Evolutionary conservation across 2,113 vertebrate genomes (phyloP).

Genomic region (Centropus unirufus): DNA sequence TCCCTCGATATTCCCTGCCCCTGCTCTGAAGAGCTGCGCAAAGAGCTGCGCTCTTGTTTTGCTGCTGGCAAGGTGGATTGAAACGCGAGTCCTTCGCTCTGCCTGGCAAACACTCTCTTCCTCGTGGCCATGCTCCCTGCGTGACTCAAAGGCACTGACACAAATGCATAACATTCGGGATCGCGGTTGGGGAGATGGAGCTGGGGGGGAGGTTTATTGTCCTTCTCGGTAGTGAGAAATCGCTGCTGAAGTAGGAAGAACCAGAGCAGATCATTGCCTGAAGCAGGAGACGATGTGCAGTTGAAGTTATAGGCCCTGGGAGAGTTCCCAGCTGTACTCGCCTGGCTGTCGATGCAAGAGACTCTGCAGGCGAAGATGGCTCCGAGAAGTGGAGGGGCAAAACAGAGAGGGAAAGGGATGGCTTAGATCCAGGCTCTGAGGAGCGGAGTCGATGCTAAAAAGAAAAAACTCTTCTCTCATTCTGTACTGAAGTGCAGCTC

Average conservation of each 20-base stretch:
- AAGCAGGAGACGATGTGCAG: slow-evolving; percentile 54
- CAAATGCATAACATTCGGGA: not conserved
- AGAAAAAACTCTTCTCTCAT: not conserved
- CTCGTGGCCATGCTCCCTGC: not conserved
- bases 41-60: not conserved
- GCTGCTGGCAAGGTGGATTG: slow-evolving; percentile 43
- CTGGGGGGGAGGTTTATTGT: slow-evolving; percentile 31
- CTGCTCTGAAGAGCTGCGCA: not conserved
- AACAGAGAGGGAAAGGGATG: slow-evolving; percentile 15
- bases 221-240: slow-evolving; percentile 46
- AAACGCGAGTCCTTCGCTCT: not conserved
- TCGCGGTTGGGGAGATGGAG: not conserved
- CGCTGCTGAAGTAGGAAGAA: slow-evolving; percentile 57
- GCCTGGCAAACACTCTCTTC: not conserved
- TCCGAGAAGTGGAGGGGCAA: slow-evolving; percentile 16
- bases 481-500: slow-evolving; percentile 28
- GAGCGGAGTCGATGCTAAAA: not conserved
- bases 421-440: slow-evolving; percentile 63
- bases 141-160: not conserved
- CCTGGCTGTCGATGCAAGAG: slow-evolving; percentile 57
- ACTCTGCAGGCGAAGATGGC: slow-evolving; percentile 48
- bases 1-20: not conserved
- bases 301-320: slow-evolving; percentile 55
- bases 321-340: slow-evolving; percentile 67
- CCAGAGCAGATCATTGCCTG: slow-evolving; percentile 68